Conservation (phyloP, 2,888 invertebrate genomes). For the Poecilobothrus nobilitatus region DNA sequence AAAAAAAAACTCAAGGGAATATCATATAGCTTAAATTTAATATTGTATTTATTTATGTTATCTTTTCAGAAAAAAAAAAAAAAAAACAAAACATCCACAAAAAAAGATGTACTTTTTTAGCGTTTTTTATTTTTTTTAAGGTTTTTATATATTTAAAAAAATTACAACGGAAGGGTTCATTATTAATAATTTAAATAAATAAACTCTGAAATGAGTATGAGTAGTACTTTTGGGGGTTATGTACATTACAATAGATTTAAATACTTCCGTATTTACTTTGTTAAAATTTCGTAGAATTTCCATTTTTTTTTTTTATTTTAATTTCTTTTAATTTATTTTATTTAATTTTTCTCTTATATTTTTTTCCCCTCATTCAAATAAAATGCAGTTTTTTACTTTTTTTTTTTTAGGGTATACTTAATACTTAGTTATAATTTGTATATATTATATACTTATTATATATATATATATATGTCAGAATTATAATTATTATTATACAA, state of each 20-base stretch:
- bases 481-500: background rate
- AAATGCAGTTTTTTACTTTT: too few species aligned
- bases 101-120: background rate
- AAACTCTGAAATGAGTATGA: background rate
- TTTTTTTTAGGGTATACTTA: background rate
- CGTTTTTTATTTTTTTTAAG: background rate
- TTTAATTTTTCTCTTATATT: too few species aligned
- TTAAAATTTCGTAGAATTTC: too few species aligned
- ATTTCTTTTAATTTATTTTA: too few species aligned
- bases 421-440: too few species aligned
- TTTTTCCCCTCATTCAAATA: too few species aligned
- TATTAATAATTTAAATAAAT: constrained; percentile 4
- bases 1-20: background rate
- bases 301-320: background rate
- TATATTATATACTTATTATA: too few species aligned
- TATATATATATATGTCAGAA: background rate
- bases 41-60: background rate
- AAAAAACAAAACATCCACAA: background rate
- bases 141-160: too few species aligned
- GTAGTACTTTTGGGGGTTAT: background rate
- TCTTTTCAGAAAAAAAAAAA: background rate
- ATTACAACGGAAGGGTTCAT: background rate
- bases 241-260: background rate
- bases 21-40: background rate
- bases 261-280: background rate